These are phyloP conservation scores for Dascillus cervinus DNA, from an alignment of 2,888 invertebrate genomes.

Conservation along the genomic window DNA sequence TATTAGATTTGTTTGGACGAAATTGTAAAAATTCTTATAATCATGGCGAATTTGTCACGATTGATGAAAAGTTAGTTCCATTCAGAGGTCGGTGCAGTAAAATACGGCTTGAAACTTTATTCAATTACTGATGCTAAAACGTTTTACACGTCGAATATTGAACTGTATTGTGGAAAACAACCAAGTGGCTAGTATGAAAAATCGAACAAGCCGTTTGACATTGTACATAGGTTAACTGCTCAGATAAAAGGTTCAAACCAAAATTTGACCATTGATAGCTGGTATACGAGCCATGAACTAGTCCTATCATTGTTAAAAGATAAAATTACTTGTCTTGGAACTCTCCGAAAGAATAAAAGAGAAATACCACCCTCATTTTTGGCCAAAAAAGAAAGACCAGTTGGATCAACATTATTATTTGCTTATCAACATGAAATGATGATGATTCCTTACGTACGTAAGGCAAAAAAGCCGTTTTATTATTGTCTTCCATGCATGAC, in stretches of 20 bases:
- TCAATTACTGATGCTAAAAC: no score
- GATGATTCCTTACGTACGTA: background rate
- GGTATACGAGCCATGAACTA: no score
- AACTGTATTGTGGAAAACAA: conserved; percentile 1
- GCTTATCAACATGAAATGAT: conserved; percentile 1
- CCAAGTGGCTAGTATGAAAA: no score
- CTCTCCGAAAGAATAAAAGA: no score
- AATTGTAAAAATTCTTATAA: conserved; percentile 1
- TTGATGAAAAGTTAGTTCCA: conserved; percentile 1
- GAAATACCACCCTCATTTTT: background rate
- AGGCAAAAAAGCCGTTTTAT: conserved; percentile 1
- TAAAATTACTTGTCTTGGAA: conserved; percentile 3
- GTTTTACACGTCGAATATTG: background rate
- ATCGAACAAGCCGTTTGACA: no score
- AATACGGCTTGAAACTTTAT: background rate
- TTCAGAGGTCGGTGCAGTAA: background rate
- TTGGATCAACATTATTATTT: conserved; percentile 1
- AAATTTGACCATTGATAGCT: no score
- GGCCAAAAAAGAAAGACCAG: background rate
- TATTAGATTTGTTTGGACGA: background rate
- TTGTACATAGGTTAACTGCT: background rate
- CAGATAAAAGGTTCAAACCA: conserved; percentile 1
- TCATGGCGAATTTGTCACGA: background rate
- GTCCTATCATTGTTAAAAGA: background rate
- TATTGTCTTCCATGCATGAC: background rate